Evolutionary conservation across 2,888 invertebrate species (phyloP).

Genomic region (Ormyrus thymus): DNA sequence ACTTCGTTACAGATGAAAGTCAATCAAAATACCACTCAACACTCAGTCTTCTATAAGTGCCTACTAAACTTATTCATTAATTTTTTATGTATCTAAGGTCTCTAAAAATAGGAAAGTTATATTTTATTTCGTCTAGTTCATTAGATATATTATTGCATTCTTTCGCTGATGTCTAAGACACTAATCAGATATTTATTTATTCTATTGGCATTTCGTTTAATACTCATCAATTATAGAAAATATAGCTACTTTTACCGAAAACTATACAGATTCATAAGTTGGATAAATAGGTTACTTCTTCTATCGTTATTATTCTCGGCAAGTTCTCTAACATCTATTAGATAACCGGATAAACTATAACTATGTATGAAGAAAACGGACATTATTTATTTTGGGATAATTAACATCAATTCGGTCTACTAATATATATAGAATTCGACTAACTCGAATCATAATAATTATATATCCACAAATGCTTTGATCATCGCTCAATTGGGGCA

Average conservation of each 20-base stretch:
- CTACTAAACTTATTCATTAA: conserved; percentile 46
- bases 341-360: conserved; percentile 38
- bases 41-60: conserved; percentile 53
- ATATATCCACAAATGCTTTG: conserved; percentile 45
- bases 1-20: conserved; percentile 51
- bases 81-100: conserved; percentile 25
- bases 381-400: conserved; percentile 31
- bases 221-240: conserved; percentile 16
- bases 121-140: conserved; percentile 37
- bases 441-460: conserved; percentile 45
- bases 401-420: conserved; percentile 44
- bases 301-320: conserved; percentile 15
- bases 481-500: conserved; percentile 39
- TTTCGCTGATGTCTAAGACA: background rate
- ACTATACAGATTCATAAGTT: conserved; percentile 36
- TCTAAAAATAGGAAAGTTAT: conserved; percentile 22
- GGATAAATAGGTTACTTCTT: conserved; percentile 12
- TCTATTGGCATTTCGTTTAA: conserved; percentile 40
- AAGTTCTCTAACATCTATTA: conserved; percentile 31
- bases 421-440: conserved; percentile 44
- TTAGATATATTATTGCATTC: conserved; percentile 35
- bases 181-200: conserved; percentile 37
- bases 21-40: conserved; percentile 53
- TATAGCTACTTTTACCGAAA: conserved; percentile 41
- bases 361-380: conserved; percentile 32